Base-by-base conservation (phyloP, 2,797 vertebrate genomes). In the Rhabdomys pumilio region DNA sequence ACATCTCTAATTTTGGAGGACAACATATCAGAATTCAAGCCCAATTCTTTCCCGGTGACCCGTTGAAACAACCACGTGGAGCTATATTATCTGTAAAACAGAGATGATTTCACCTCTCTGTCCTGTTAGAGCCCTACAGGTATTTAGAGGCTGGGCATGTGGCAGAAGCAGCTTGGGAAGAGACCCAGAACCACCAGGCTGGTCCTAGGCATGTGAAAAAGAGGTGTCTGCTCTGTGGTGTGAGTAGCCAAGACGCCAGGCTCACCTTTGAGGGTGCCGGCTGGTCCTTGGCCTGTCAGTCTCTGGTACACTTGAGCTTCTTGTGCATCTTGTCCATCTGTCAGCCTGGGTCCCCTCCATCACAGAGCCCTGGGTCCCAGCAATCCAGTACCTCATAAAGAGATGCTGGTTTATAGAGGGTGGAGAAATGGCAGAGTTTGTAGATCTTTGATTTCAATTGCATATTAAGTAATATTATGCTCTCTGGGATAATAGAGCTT, bases 401-500 rank as follows among this genome's bases (percentile, higher is more conserved):
- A 96, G 96, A 6, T 0, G 57, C 4, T 79, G 84, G 4, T 77
- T 17, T 26, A 26, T 57, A 31, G 24, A 6, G 38, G 24, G 50
- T 47, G 93, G 47, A 91, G 91, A 96, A 75, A 59, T 0, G 83
- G 73, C 57, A 61, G 5, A 65, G 22, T 83, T 87, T 57, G 81
- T 57, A 95, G 34, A 93, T 57, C 20, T 92, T 84, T 95, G 79
- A 84, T 61, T 96, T 97, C 81, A 75, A 11, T 53, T 87, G 89
- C 61, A 63, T 96, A 79, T 96, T 97, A 57, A 96, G 41, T 96
- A 97, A 96, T 8, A 90, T 12, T 34, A 38, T 76, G 44, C 90
- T 97, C 47, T 89, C 47, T 94, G 72, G 69, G 94, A 96, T 92
- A 92, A 96, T 91, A 59, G 77, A 47, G n/a, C 77, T 96, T 59